phyloP scores from a whole-genome alignment of 2,113 vertebrate genomes.

The Platysteira castanea region DNA sequence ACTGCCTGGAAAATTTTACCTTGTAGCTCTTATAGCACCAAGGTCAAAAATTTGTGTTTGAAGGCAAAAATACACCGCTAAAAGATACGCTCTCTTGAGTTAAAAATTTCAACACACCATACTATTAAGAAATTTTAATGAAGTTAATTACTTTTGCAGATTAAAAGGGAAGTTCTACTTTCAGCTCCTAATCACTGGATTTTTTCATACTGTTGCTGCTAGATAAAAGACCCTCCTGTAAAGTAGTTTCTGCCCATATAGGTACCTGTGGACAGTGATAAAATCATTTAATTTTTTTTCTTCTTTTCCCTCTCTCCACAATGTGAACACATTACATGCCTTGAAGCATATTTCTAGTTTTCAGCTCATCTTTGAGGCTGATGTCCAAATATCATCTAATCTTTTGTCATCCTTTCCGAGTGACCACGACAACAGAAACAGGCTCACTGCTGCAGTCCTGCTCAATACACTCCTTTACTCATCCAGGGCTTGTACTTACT shows the following conservation, averaged over 20 bases:
- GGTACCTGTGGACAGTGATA: not conserved
- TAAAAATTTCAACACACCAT: not conserved
- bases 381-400: not conserved
- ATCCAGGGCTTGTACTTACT: not conserved
- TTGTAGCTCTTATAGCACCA: not conserved
- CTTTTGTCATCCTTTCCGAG: not conserved
- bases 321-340: not conserved
- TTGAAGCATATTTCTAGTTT: not conserved
- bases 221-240: not conserved
- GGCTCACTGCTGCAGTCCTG: not conserved
- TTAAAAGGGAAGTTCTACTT: not conserved
- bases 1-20: not conserved
- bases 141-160: slow-evolving; percentile 20
- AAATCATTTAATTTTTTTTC: not conserved
- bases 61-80: not conserved
- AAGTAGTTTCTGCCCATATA: not conserved
- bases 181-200: not conserved
- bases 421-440: not conserved
- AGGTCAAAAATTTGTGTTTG: not conserved
- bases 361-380: not conserved
- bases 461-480: not conserved
- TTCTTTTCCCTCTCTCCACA: not conserved
- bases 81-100: not conserved
- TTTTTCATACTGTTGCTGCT: not conserved
- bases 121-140: not conserved